Evolutionary conservation across 1,140 invertebrate species (phyloP).

Genomic region (Harpegnathos saltator): DNA sequence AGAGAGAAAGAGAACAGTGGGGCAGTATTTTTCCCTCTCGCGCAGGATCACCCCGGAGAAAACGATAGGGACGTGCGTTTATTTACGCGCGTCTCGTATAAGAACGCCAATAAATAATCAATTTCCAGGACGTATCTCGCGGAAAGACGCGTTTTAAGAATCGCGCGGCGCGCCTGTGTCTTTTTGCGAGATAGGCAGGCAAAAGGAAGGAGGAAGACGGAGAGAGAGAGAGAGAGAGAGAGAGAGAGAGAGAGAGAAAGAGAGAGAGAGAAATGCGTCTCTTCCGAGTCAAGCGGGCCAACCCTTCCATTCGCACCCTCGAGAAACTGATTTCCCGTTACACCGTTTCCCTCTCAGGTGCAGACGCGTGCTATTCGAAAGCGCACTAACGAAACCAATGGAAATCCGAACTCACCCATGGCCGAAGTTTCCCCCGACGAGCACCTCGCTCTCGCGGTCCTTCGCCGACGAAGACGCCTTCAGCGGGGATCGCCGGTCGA

Average conservation of each 20-base stretch:
- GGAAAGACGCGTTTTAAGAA: neutral
- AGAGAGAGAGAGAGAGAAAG: neutral
- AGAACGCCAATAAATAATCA: too few relatives aligned
- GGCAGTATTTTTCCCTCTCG: too few relatives aligned
- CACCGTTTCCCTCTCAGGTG: slow-evolving; percentile 54
- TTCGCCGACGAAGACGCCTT: too few relatives aligned
- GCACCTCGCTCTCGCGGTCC: too few relatives aligned
- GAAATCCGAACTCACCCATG: slow-evolving; percentile 59
- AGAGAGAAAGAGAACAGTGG: neutral
- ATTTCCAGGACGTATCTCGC: neutral
- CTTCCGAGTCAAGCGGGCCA: neutral
- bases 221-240: neutral
- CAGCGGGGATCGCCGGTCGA: too few relatives aligned
- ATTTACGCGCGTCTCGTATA: too few relatives aligned
- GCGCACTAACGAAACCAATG: slow-evolving; percentile 49
- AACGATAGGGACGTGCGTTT: too few relatives aligned
- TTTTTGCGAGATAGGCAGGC: too few relatives aligned
- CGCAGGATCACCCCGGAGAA: too few relatives aligned
- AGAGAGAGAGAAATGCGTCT: slow-evolving; percentile 1
- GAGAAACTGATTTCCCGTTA: slow-evolving; percentile 45
- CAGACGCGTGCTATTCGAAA: slow-evolving; percentile 46
- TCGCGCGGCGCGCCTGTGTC: neutral
- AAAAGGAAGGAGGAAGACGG: neutral
- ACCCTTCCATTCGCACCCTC: slow-evolving; percentile 14
- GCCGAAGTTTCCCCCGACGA: too few relatives aligned